A percentile compares a stretch with the other conserved stretches of the same genome.
These are phyloP conservation scores for Cheiracanthium punctorium DNA, from an alignment of 2,888 invertebrate genomes.

Conservation along the genomic window DNA sequence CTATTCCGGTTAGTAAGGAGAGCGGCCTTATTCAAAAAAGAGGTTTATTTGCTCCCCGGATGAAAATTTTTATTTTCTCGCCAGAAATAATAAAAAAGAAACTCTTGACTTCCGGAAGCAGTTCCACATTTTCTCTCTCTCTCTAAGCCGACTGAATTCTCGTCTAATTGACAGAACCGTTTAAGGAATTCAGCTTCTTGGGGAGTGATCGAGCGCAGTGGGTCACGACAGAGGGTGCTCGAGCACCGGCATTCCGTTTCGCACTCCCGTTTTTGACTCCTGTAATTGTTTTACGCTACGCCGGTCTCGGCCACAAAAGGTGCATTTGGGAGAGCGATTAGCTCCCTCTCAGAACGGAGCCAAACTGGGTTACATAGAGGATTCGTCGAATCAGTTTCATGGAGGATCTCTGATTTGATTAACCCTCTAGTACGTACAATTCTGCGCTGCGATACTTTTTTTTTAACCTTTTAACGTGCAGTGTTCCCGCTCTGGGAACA, in stretches of 20 bases:
- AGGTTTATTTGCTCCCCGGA: not conserved
- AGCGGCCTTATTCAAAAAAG: not conserved
- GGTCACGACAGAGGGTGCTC: not conserved
- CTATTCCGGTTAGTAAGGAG: too few relatives aligned
- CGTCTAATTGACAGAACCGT: not conserved
- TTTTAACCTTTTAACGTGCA: too few relatives aligned
- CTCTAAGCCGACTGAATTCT: not conserved
- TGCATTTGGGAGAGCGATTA: not conserved
- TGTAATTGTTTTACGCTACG: not conserved
- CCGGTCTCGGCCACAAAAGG: not conserved
- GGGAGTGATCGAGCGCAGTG: not conserved
- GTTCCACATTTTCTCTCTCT: not conserved
- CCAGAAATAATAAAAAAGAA: not conserved
- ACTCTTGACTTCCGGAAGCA: not conserved
- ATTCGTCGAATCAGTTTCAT: too few relatives aligned
- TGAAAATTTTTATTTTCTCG: not conserved
- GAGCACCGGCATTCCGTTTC: not conserved
- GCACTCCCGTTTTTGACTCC: not conserved
- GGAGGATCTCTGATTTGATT: too few relatives aligned
- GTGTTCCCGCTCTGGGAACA: too few relatives aligned
- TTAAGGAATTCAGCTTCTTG: not conserved
- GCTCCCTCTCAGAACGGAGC: not conserved
- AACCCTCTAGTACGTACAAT: too few relatives aligned
- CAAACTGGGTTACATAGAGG: not conserved
- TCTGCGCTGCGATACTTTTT: too few relatives aligned